Evolutionary conservation across 1,140 invertebrate species (phyloP), one percentile per base, ranked within the genome.

Genomic region (Akabosia matsudoensis): DNA sequence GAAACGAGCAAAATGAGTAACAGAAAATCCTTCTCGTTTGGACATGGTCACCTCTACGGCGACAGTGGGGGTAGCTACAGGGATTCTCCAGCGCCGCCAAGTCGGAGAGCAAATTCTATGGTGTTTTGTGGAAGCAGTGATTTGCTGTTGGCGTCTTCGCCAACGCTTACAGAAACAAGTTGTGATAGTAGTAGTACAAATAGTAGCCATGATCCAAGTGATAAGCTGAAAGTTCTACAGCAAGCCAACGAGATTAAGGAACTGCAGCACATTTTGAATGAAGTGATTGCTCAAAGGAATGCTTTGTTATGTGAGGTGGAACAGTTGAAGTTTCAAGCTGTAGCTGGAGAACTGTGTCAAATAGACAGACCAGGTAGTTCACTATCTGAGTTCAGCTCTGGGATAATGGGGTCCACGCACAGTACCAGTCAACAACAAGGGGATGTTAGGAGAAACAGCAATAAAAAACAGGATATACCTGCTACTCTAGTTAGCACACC

Each of bases 311-410:
- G 79, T 76, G 77, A 79, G 52, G 77, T 80, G 45, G 75, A 80
- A 24, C 79, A 79, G 14, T 72, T 80, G 26, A 78, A 77, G 45
- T 75, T 80, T 73, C 75, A 78, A 51, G 76, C 78, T 56, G 75
- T 80, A 33, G 79, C 77, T 14, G 37, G 18, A 14, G 79, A 78
- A 45, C 70, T 80, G 31, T 73, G 77, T 24, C 73, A 45, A 24
- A 33, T 80, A 13, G 79, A 75, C 26, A 34, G 61, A 24, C 26
- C 73, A 31, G 22, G 16, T 33, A 51, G 37, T 10, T 56, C 54
- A 16, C 10, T 10, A 56, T 18, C 7, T 45, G 54, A 56, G 7
- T 16, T 10, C 13, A 56, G 54, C 24, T 56, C 24, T 56, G 54
- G 22, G n/a, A n/a, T n/a, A 16, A 56, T 56, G 54, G 54, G 54